Percentiles rank a stretch among this genome's conserved stretches.
These are phyloP conservation scores for Tenthredo mesomela DNA, from an alignment of 2,888 invertebrate genomes.

Conservation along the genomic window DNA sequence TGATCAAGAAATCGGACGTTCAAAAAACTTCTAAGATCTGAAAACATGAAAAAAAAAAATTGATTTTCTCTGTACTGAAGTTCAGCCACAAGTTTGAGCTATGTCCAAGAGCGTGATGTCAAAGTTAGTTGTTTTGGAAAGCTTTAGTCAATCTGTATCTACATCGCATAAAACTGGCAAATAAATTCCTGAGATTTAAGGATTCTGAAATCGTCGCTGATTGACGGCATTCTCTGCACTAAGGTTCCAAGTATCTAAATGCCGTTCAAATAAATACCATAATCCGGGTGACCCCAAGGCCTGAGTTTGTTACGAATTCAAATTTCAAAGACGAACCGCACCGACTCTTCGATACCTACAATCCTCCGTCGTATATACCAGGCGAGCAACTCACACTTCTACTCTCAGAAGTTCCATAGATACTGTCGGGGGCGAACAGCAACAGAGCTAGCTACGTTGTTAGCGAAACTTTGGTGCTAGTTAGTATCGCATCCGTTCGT, in stretches of 20 bases:
- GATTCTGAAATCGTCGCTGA: not conserved
- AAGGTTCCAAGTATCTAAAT: not conserved
- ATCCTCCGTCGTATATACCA: constrained; percentile 50
- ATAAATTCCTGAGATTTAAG: not conserved
- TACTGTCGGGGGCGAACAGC: constrained; percentile 17
- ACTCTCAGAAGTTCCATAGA: constrained; percentile 33
- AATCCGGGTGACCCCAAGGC: not conserved
- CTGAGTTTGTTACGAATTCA: constrained; percentile 61
- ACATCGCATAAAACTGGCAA: not conserved
- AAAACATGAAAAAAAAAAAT: not conserved
- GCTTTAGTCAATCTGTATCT: not conserved
- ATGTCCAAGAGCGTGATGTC: not conserved
- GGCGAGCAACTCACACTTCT: constrained; percentile 47
- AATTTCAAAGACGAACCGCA: constrained; percentile 54
- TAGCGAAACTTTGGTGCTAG: constrained; percentile 68
- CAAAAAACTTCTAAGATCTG: not conserved
- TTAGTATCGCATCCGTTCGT: constrained; percentile 59
- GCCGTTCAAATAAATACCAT: not conserved
- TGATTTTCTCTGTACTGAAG: not conserved
- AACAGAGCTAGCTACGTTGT: constrained; percentile 60
- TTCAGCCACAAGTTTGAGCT: not conserved
- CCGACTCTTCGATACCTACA: constrained; percentile 57
- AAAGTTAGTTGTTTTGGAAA: not conserved
- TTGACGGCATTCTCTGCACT: not conserved
- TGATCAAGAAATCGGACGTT: not conserved